Evolutionary conservation across 1,140 invertebrate species (phyloP).

Genomic region (Drosophila carrolli): DNA sequence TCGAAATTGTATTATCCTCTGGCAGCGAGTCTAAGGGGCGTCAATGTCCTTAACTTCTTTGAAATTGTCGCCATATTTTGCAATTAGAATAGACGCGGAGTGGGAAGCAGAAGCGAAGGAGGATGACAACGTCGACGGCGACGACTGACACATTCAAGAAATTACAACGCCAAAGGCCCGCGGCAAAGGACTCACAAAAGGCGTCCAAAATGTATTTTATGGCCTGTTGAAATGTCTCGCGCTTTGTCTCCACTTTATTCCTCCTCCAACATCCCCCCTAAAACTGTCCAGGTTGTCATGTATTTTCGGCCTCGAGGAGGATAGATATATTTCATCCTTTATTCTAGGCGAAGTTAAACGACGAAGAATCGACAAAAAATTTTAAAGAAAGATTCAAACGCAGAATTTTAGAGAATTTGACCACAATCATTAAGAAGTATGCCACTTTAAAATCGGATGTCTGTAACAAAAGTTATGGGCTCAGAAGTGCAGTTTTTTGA

Average conservation of each 20-base stretch:
- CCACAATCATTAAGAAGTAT: no score
- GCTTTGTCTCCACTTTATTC: conserved; percentile 29
- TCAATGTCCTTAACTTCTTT: conserved; percentile 78
- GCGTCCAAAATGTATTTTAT: conserved; percentile 76
- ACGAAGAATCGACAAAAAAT: no score
- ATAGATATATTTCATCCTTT: conserved; percentile 5
- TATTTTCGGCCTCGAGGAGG: conserved; percentile 7
- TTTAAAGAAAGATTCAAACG: conserved; percentile 1
- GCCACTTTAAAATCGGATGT: no score
- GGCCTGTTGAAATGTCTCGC: conserved; percentile 74
- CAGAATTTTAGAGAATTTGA: no score
- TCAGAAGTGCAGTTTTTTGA: no score
- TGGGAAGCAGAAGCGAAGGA: neutral
- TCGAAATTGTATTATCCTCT: conserved; percentile 82
- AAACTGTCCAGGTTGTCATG: conserved; percentile 50
- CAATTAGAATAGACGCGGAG: conserved; percentile 65
- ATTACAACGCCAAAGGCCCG: conserved; percentile 72
- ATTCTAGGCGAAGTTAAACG: neutral
- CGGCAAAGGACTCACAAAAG: conserved; percentile 56
- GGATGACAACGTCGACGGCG: conserved; percentile 18
- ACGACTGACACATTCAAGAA: conserved; percentile 75
- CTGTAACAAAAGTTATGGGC: no score
- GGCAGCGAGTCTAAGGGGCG: conserved; percentile 47
- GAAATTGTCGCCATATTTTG: conserved; percentile 81
- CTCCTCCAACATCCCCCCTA: neutral